These are phyloP conservation scores for Rhinoderma darwinii DNA, from an alignment of 2,113 vertebrate genomes.

Conservation along the genomic window DNA sequence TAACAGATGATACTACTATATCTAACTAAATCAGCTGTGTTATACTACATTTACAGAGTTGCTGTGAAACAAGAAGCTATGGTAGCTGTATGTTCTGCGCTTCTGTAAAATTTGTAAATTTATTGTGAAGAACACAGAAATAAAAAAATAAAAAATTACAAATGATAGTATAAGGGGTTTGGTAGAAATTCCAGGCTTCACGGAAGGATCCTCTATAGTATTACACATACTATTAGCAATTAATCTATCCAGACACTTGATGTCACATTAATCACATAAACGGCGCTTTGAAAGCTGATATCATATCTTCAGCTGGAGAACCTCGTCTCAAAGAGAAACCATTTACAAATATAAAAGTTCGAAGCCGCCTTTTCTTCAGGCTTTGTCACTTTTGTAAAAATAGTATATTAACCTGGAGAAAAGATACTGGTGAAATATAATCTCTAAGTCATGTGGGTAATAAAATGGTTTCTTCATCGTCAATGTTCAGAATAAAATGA, in stretches of 20 bases:
- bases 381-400: slow-evolving; percentile 49
- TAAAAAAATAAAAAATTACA: not conserved
- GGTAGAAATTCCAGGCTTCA: slow-evolving; percentile 13
- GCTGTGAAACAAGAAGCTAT: not conserved
- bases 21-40: not conserved
- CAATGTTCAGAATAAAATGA: not conserved
- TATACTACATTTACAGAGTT: not conserved
- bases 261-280: slow-evolving; percentile 59
- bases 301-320: slow-evolving; percentile 35
- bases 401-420: not conserved
- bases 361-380: slow-evolving; percentile 11
- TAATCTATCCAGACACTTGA: slow-evolving; percentile 51
- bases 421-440: slow-evolving; percentile 44
- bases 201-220: slow-evolving; percentile 27
- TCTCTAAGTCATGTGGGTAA: slow-evolving; percentile 24
- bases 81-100: not conserved
- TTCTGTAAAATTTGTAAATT: not conserved
- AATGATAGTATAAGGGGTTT: not conserved
- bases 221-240: slow-evolving; percentile 27
- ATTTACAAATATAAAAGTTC: slow-evolving; percentile 51
- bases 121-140: not conserved
- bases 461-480: slow-evolving; percentile 27
- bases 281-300: slow-evolving; percentile 50
- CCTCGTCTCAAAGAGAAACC: slow-evolving; percentile 33
- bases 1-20: not conserved